phyloP scores from a whole-genome alignment of 2,113 vertebrate species.

The Leucoraja erinaceus region DNA sequence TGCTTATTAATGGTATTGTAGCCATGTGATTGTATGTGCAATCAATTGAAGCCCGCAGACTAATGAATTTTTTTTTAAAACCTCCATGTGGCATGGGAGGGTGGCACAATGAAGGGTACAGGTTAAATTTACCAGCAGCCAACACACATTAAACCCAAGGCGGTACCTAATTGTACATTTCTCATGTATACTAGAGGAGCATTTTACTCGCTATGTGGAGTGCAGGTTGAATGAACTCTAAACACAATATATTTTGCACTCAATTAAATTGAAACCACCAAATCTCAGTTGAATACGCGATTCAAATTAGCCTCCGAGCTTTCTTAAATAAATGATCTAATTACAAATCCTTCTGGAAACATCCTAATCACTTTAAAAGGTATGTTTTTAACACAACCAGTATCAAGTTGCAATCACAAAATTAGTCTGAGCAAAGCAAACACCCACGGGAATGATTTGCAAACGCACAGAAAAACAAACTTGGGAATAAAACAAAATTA shows the following conservation, averaged over 20 bases:
- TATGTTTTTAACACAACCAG: not conserved
- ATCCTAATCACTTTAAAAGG: not conserved
- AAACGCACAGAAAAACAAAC: not conserved
- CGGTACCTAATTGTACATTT: not conserved
- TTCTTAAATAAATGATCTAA: not conserved
- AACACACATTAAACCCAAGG: not conserved
- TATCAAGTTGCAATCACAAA: not conserved
- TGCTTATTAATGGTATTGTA: not conserved
- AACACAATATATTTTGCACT: too few relatives aligned
- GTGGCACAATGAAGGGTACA: not conserved
- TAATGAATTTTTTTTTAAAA: not conserved
- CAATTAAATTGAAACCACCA: constrained; percentile 3
- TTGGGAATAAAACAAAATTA: not conserved
- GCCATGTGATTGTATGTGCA: not conserved
- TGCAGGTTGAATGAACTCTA: too few relatives aligned
- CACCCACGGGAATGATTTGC: not conserved
- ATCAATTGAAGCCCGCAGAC: not conserved
- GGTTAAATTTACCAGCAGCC: not conserved
- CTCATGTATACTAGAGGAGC: too few relatives aligned
- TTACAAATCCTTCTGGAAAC: not conserved
- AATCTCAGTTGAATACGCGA: not conserved
- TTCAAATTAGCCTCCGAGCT: not conserved
- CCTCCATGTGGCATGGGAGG: not conserved
- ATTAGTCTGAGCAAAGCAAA: not conserved
- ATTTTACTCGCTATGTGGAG: not conserved